Conservation (phyloP, 1,140 invertebrate genomes). For the Drosophila bocqueti region DNA sequence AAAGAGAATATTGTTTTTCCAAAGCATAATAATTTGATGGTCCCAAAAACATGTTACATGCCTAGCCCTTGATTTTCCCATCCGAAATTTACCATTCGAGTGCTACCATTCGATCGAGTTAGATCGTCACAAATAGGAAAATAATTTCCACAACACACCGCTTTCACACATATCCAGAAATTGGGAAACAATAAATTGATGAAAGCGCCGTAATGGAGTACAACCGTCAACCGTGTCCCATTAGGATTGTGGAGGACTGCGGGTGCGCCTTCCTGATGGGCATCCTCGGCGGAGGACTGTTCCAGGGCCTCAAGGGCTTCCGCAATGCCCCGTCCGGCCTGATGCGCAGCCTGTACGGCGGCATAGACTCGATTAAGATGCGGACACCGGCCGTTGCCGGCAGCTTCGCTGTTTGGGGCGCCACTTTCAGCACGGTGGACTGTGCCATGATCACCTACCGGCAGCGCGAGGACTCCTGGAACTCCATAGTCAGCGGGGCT, state of each 20-base stretch:
- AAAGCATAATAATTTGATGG: too few species aligned
- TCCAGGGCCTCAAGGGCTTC: slow-evolving; percentile 65
- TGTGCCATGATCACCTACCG: slow-evolving; percentile 60
- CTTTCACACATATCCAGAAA: background rate
- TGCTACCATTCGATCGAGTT: background rate
- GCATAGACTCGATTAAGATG: slow-evolving; percentile 63
- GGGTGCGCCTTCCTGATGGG: slow-evolving; percentile 74
- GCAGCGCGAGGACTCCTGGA: slow-evolving; percentile 68
- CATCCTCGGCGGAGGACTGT: slow-evolving; percentile 61
- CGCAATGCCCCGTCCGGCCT: slow-evolving; percentile 60
- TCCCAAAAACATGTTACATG: background rate
- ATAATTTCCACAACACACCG: background rate
- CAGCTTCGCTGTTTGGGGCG: slow-evolving; percentile 70
- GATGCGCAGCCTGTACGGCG: slow-evolving; percentile 52
- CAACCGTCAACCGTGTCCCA: slow-evolving; percentile 69
- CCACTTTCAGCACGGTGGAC: slow-evolving; percentile 69
- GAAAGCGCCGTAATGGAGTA: slow-evolving; percentile 48
- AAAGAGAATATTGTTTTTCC: too few species aligned
- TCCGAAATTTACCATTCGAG: background rate
- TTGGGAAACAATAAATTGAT: background rate
- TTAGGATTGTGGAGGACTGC: slow-evolving; percentile 71
- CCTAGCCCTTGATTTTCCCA: background rate
- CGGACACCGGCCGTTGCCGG: slow-evolving; percentile 61
- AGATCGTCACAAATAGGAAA: background rate
- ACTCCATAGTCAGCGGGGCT: slow-evolving; percentile 69